Conservation (phyloP, 1,140 invertebrate species). For the Trinorchestia longiramus region DNA sequence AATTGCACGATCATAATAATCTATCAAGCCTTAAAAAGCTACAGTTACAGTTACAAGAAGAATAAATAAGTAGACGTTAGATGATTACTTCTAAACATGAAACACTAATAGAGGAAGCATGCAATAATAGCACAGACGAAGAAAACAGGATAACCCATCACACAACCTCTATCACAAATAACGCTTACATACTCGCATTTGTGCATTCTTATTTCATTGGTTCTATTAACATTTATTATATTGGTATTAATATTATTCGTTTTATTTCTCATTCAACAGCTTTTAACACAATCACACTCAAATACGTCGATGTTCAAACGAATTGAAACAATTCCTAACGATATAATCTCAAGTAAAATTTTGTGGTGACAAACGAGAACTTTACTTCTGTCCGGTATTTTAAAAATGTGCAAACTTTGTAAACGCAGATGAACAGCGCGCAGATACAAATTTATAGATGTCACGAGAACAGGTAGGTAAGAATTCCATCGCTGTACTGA, state of each 20-base stretch:
- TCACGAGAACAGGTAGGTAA: too few relatives aligned
- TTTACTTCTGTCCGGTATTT: not conserved
- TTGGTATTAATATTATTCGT: not conserved
- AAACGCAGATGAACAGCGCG: too few relatives aligned
- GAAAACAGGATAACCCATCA: not conserved
- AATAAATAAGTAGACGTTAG: not conserved
- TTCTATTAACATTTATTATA: too few relatives aligned
- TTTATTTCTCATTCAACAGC: not conserved
- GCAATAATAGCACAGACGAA: not conserved
- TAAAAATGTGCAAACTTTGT: too few relatives aligned
- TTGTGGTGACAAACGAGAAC: not conserved
- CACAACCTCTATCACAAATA: not conserved
- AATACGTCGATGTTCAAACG: not conserved
- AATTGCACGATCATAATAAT: not conserved
- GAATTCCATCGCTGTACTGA: too few relatives aligned
- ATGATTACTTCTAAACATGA: not conserved
- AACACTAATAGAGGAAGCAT: not conserved
- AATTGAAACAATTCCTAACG: not conserved
- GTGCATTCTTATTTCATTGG: not conserved
- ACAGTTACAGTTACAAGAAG: not conserved
- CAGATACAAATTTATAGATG: too few relatives aligned
- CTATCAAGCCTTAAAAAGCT: not conserved
- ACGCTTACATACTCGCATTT: not conserved
- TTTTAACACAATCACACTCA: not conserved
- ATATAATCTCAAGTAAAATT: not conserved